Percentiles rank a stretch among this genome's conserved stretches.
Conservation (phyloP, 2,888 invertebrate species). For the Rotaria socialis region DNA sequence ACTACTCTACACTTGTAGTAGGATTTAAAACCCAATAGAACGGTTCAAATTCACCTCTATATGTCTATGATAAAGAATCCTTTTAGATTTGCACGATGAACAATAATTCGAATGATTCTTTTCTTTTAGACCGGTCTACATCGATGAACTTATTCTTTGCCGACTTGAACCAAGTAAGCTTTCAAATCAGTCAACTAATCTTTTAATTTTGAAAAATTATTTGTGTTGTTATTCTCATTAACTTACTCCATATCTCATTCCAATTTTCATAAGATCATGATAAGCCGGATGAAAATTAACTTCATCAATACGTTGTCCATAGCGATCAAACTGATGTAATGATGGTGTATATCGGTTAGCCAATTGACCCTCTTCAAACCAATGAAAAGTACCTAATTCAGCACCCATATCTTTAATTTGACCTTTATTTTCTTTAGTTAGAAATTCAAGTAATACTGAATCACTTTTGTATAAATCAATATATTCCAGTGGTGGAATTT, state of each 20-base stretch:
- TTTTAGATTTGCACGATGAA: no score
- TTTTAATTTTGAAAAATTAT: no score
- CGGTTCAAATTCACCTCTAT: no score
- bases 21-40: no score
- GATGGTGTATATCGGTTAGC: background rate
- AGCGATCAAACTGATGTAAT: slow-evolving; percentile 4
- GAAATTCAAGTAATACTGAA: background rate
- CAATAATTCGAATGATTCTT: no score
- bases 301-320: slow-evolving; percentile 37
- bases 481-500: slow-evolving; percentile 31
- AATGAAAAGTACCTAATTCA: slow-evolving; percentile 22
- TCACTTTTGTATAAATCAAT: slow-evolving; percentile 24
- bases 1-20: no score
- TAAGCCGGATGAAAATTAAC: slow-evolving; percentile 17
- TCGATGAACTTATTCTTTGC: no score
- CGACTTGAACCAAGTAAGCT: no score
- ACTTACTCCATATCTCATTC: slow-evolving; percentile 10
- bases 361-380: slow-evolving; percentile 10
- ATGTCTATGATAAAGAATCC: no score
- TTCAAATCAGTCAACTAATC: background rate
- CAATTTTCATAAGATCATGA: slow-evolving; percentile 1
- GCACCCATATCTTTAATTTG: background rate
- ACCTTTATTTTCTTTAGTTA: slow-evolving; percentile 1
- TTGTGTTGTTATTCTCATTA: background rate
- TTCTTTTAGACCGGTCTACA: no score